Evolutionary conservation across 2,797 vertebrate species (phyloP).

Genomic region (Pseudocheirus occidentalis): DNA sequence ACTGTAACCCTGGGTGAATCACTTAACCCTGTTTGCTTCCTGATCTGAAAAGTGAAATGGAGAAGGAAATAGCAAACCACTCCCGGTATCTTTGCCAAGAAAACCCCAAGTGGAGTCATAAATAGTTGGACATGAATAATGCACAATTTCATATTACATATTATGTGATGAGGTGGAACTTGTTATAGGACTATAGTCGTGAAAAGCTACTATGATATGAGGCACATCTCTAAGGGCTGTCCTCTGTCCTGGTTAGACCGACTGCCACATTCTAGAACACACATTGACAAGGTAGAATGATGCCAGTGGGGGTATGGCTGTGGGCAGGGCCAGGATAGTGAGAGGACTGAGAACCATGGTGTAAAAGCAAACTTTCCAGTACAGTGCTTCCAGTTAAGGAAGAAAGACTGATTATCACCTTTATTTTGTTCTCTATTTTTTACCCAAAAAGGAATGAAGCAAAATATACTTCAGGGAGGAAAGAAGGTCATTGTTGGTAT

Average conservation of each 20-base stretch:
- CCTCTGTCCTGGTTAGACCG: background rate
- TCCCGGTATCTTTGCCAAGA: background rate
- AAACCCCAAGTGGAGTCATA: background rate
- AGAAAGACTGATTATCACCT: background rate
- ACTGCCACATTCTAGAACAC: background rate
- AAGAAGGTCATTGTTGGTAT: background rate
- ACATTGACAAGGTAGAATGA: background rate
- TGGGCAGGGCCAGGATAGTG: too few relatives aligned
- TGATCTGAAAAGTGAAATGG: background rate
- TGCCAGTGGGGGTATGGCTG: background rate
- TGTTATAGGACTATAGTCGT: background rate
- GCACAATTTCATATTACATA: background rate
- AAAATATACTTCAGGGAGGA: background rate
- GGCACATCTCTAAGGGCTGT: background rate
- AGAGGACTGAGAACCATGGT: background rate
- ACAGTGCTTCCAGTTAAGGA: background rate
- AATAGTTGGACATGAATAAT: background rate
- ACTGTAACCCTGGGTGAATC: background rate
- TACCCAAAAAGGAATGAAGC: background rate
- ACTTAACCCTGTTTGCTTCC: background rate
- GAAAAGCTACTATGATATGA: background rate
- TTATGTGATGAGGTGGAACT: background rate
- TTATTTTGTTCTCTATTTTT: background rate
- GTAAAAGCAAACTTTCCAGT: background rate
- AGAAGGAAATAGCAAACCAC: background rate